Base-by-base conservation (phyloP, 1,140 invertebrate species). In the Dufourea novaeangliae region DNA sequence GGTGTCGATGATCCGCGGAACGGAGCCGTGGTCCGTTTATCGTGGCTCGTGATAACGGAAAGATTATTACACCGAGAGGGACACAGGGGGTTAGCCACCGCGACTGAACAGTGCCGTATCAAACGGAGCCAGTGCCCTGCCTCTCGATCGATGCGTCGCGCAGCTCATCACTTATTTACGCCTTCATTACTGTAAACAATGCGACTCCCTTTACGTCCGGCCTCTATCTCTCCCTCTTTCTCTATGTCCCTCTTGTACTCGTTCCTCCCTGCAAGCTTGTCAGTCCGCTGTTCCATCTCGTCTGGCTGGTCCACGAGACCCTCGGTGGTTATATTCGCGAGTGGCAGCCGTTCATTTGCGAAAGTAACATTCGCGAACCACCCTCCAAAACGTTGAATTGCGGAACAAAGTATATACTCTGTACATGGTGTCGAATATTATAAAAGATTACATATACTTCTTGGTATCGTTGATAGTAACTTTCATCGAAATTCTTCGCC, bases 151-250 rank as follows among this genome's bases (percentile, higher is more conserved):
- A 90, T 89, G 84, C 86, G 83, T 86, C 86, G 84, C 87, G 79
- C 82, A 84, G 79, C 85, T 90, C 87, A 87, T 90, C 88, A 89
- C 87, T 90, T 90, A 90, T 90, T 90, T 90, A 90, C 88, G 87
- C 87, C 87, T 90, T 90, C 89, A 90, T 90, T 90, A 90, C 88
- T 87, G 86, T 90, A 90, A 90, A 90, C 89, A 90, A 90, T 90
- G 86, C 84, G 82, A 86, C 85, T 82, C 57, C 63, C 78, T 79
- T 75, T 27, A 63, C 67, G 64, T 66, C 50, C 50, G 34, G 66
- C 44, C n/a, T 52, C 64, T 69, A 22, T 56, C 34, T 29, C 37
- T 25, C 20, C 39, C 22, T 50, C 73, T 52, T 10, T 39, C 20
- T 57, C 39, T 32, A 29, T 14, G 27, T 29, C 27, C 12, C 29